Conservation (phyloP, 2,888 invertebrate species). For the Leptinotarsa rubiginosa region DNA sequence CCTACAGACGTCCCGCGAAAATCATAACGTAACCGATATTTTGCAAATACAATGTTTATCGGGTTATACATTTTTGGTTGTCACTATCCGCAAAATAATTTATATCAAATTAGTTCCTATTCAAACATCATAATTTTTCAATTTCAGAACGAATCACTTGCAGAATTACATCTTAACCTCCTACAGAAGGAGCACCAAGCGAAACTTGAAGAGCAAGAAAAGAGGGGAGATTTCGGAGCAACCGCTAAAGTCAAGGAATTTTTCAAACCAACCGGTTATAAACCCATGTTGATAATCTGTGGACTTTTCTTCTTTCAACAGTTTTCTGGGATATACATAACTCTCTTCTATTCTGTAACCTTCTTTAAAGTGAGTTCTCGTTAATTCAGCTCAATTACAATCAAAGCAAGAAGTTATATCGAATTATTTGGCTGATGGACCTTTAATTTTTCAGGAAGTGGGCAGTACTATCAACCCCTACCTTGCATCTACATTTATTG, state of each 20-base stretch:
- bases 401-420: background rate
- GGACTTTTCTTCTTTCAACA: conserved; percentile 72
- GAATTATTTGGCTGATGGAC: background rate
- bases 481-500: conserved; percentile 71
- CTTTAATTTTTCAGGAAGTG: conserved; percentile 64
- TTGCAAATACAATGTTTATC: too few relatives aligned
- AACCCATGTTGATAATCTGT: conserved; percentile 70
- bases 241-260: conserved; percentile 65
- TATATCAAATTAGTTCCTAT: background rate
- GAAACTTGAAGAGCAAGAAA: conserved; percentile 62
- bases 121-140: conserved; percentile 7
- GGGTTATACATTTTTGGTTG: too few relatives aligned
- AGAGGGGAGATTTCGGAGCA: conserved; percentile 58
- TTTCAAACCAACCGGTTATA: conserved; percentile 71
- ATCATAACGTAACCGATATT: too few relatives aligned
- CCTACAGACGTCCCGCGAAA: too few relatives aligned
- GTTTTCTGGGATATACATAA: conserved; percentile 73
- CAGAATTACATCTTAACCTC: conserved; percentile 68
- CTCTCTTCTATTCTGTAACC: conserved; percentile 72
- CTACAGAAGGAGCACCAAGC: conserved; percentile 70
- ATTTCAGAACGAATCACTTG: conserved; percentile 64
- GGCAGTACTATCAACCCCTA: conserved; percentile 69
- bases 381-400: background rate
- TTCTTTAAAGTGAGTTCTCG: conserved; percentile 69
- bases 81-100: background rate